Evolutionary conservation across 2,888 invertebrate species (phyloP).

Genomic region (Phengaris arion): DNA sequence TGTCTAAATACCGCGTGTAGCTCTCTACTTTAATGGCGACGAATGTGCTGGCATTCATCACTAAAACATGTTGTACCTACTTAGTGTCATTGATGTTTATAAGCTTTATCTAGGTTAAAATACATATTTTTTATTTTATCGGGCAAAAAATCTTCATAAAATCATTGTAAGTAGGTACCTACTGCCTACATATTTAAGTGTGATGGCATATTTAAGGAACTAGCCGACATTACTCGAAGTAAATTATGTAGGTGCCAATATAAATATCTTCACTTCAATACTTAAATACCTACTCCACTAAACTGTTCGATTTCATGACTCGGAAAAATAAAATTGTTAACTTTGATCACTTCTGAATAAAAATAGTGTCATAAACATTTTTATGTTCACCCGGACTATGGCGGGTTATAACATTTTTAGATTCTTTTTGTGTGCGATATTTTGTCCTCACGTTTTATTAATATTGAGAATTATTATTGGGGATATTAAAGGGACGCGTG

Average conservation of each 20-base stretch:
- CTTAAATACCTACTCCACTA: neutral
- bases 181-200: neutral
- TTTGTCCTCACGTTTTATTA: neutral
- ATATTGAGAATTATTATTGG: neutral
- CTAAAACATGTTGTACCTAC: constrained; percentile 45
- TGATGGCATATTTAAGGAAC: neutral
- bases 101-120: too few species aligned
- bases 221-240: neutral
- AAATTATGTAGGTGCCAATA: neutral
- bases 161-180: too few species aligned
- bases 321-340: constrained; percentile 13
- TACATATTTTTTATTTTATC: too few species aligned
- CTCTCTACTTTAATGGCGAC: constrained; percentile 49
- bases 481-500: neutral
- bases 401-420: neutral
- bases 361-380: constrained; percentile 1
- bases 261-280: neutral
- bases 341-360: constrained; percentile 8
- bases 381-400: neutral
- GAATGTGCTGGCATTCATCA: constrained; percentile 61
- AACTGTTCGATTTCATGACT: neutral
- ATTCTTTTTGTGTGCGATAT: constrained; percentile 8
- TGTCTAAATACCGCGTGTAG: constrained; percentile 40
- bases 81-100: too few species aligned
- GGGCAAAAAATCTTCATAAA: too few species aligned